Evolutionary conservation across 2,113 vertebrate species (phyloP), one percentile per base, ranked within the genome.

Genomic region (Mustelus asterias): DNA sequence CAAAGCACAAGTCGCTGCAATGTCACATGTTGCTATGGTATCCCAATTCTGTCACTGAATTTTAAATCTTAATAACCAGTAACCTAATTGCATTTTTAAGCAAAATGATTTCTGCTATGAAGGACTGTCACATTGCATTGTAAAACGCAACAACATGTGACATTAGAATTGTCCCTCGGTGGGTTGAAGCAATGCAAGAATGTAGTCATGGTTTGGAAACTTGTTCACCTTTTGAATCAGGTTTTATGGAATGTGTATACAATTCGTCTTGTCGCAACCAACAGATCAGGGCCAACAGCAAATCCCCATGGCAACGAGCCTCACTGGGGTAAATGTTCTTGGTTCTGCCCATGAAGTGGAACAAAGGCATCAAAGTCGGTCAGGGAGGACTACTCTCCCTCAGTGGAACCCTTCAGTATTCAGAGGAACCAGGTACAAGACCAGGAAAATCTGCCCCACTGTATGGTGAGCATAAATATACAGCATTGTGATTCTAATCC

Each of bases 11-110:
- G 6, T 94, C 41, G n/a, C 60, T 41, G n/a, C n/a, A n/a, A 94
- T 69, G n/a, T 65, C 92, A 94, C 37, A 44, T 16, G 92, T 94
- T 94, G 92, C 92, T 94, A 94, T 94, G 92, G 92, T 44, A 94
- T 94, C 92, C 65, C 37, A 22, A 94, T 69, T 94, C 92, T 94
- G 63, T 65, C 92, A 94, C 37, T 94, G 63, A 94, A 94, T 69
- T 94, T 67, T 63, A 94, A 69, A 69, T 69, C 33, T 94, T 94
- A 94, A 94, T 94, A 67, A 41, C 92, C 65, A n/a, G 58, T n/a
- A 90, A 93, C 90, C 65, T 67, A 63, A 65, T 63, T 93, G n/a
- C 92, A 69, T 94, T 94, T 69, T 94, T 94, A 94, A 69, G 63
- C 92, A 94, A 94, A 65, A 94, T 37, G n/a, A 94, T 69, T 93